Base-by-base conservation (phyloP, 2,888 invertebrate species). In the Coleophora deauratella region DNA sequence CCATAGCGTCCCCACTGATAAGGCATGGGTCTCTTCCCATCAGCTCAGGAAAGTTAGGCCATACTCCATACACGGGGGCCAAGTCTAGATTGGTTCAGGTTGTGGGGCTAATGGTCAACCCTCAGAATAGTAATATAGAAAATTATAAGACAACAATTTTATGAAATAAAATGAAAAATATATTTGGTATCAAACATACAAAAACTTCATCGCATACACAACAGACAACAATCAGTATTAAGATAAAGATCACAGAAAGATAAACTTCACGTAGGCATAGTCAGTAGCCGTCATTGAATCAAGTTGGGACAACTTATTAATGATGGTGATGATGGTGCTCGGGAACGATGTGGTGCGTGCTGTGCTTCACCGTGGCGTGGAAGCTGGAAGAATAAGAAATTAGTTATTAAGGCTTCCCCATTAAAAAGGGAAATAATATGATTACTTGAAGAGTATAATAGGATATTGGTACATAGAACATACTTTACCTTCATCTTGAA, bases 331-430 rank as follows among this genome's bases (percentile, higher is more conserved):
- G 62, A 44, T 64, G 60, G 34, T 66, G 60, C 41, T 70, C 56
- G 32, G 77, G 79, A 11, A 71, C 61, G 36, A 74, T 54, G 53
- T 80, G 78, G 52, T 79, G 77, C 38, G 74, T 77, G 55, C 66
- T 67, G 62, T 74, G 71, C 46, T 80, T 80, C 42, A 81, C 78
- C 37, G 74, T 71, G 33, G 81, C 80, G 47, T 80, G 78, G 65
- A 81, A 81, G 38, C 81, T 81, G 71, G 10, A 56, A 60, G 44
- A 41, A 11, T 4, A 33, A 49, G 50, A 36, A 41, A 14, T 44
- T 36, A 4, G 2, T 36, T 27, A 4, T 28, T 3, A 28, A 1
- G 28, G 28, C 8, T 13, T 9, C n/a, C n/a, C 4, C 13, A 36
- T 33, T 6, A n/a, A n/a, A n/a, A n/a, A n/a, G n/a, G n/a, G n/a